phyloP scores from a whole-genome alignment of 2,797 vertebrate genomes.

The Rhinoraja longicauda region DNA sequence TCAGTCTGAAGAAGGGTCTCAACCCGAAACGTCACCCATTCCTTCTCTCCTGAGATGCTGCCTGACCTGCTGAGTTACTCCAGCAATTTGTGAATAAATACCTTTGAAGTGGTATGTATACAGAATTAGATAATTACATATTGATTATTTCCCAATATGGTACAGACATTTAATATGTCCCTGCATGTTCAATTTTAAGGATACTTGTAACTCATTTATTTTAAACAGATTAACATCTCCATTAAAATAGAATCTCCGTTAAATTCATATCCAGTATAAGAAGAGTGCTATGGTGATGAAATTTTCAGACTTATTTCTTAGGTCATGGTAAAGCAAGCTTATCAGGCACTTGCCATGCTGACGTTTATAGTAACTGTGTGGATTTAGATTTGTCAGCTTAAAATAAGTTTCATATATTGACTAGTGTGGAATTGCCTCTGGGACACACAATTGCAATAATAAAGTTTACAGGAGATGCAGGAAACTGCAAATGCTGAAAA shows the following conservation, averaged over 20 bases:
- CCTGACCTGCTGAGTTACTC: too few species aligned
- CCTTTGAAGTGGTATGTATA: not conserved
- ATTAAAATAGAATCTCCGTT: conserved; percentile 15
- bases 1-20: too few species aligned
- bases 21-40: too few species aligned
- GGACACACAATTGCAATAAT: not conserved
- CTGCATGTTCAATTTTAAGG: not conserved
- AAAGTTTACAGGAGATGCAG: not conserved
- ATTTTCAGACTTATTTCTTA: conserved; percentile 7
- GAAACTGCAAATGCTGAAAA: too few species aligned
- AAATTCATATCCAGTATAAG: too few species aligned
- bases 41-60: too few species aligned
- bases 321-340: not conserved
- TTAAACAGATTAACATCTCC: conserved; percentile 5
- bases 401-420: not conserved
- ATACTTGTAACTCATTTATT: not conserved
- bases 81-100: too few species aligned
- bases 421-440: not conserved
- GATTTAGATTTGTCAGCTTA: not conserved
- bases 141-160: conserved; percentile 6
- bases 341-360: not conserved
- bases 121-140: not conserved
- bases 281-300: not conserved
- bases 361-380: not conserved
- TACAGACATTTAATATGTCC: not conserved